A percentile compares a stretch with the other conserved stretches of the same genome.
Evolutionary conservation across 2,888 invertebrate genomes (phyloP).

Genomic region (Auanema sp.): DNA sequence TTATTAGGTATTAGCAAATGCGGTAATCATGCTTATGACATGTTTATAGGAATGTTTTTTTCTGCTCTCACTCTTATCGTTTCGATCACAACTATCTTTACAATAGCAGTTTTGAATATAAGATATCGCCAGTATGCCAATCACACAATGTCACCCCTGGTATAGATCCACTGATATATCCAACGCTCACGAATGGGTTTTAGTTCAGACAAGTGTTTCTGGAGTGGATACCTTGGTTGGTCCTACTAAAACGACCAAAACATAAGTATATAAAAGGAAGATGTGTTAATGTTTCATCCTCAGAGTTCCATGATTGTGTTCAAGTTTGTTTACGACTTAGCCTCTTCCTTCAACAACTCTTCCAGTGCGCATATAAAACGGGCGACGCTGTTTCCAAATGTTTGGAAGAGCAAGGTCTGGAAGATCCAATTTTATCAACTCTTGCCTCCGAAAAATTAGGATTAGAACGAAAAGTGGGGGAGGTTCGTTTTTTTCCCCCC

Average conservation of each 20-base stretch:
- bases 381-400: conserved; percentile 17
- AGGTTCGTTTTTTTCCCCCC: conserved; percentile 18
- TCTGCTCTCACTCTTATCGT: conserved; percentile 52
- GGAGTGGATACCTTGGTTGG: conserved; percentile 49
- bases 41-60: conserved; percentile 47
- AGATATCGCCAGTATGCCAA: conserved; percentile 51
- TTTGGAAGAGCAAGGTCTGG: conserved; percentile 8
- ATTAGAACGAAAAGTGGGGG: conserved; percentile 38
- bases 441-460: conserved; percentile 25
- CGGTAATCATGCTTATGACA: background rate
- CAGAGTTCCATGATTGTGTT: conserved; percentile 28
- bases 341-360: background rate
- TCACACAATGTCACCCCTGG: conserved; percentile 36
- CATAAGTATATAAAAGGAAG: conserved; percentile 24
- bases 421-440: conserved; percentile 19
- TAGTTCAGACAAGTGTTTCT: conserved; percentile 48
- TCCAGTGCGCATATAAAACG: conserved; percentile 17
- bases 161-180: conserved; percentile 10
- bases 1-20: conserved; percentile 32
- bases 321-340: conserved; percentile 15
- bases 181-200: conserved; percentile 3
- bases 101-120: conserved; percentile 49
- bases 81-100: conserved; percentile 52
- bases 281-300: conserved; percentile 19
- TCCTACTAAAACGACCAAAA: conserved; percentile 48